Base-by-base conservation (phyloP, 2,113 vertebrate genomes). In the Ailurus styani region DNA sequence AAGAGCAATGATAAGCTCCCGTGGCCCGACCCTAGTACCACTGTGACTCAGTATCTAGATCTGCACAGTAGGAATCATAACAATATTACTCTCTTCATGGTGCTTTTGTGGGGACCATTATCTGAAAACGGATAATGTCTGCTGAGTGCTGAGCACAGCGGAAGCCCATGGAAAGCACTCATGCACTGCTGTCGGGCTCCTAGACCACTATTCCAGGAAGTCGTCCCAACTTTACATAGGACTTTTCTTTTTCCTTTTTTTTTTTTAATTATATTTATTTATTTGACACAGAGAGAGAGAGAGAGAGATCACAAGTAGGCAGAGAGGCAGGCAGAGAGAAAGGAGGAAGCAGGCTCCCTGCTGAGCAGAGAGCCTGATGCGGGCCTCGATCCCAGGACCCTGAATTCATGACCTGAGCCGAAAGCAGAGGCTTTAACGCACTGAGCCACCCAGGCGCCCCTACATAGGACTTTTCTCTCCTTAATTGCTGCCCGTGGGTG, bases 1-100 rank as follows among this genome's bases (percentile, higher is more conserved):
- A 55, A 11, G 21, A 78, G 75, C 0, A 1, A 45, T 7, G 5
- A 40, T 29, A 23, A n/a, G 17, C 18, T 13, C 62, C 37, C 0
- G 55, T 25, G 52, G 12, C n/a, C 29, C 0, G 5, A 47, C n/a
- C 12, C 10, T 8, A 6, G 27, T 5, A 55, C 21, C 47, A 23
- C 62, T 17, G 55, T 47, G 78, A 85, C 79, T 82, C 50, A 3
- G 29, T 57, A 31, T 57, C 18, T 77, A 85, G 31, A 34, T 77
- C 55, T 34, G 29, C 7, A 64, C 81, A 70, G 37, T 3, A 25
- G 13, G 18, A 62, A 64, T 21, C 27, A 18, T 70, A 40, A 85
- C 42, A 17, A 54, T 31, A 31, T 29, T 23, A 8, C 18, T 45
- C 84, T 72, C 29, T n/a, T 90, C 52, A 31, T 6, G 11, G 3